A percentile compares a stretch with the other conserved stretches of the same genome.
Evolutionary conservation across 2,888 invertebrate species (phyloP).

Genomic region (Cantharis rufa): DNA sequence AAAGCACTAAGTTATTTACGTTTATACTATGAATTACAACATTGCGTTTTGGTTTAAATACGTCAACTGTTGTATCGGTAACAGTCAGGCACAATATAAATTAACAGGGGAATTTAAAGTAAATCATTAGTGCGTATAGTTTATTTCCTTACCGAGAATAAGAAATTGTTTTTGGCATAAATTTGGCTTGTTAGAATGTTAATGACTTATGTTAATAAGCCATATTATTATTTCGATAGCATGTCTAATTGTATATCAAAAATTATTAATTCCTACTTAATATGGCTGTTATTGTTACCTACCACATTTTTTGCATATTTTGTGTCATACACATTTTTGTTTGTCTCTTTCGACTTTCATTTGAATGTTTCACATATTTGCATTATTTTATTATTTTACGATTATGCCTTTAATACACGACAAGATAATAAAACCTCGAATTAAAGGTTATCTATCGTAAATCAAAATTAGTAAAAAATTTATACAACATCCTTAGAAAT

Average conservation of each 20-base stretch:
- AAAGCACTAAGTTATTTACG: constrained; percentile 34
- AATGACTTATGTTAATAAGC: constrained; percentile 33
- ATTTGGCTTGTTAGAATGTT: constrained; percentile 30
- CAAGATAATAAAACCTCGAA: neutral
- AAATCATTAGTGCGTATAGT: constrained; percentile 33
- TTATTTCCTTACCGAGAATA: constrained; percentile 24
- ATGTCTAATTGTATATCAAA: constrained; percentile 30
- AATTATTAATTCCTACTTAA: constrained; percentile 25
- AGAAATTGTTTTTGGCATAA: constrained; percentile 29
- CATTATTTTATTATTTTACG: neutral
- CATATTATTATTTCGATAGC: constrained; percentile 27
- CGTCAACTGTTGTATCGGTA: constrained; percentile 35
- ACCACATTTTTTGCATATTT: constrained; percentile 17
- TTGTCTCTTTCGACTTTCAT: neutral
- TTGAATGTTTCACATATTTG: neutral
- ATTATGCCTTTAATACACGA: neutral
- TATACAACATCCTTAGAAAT: neutral
- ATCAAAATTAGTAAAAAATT: neutral
- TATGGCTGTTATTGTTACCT: constrained; percentile 16
- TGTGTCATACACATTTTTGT: neutral
- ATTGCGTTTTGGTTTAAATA: constrained; percentile 36
- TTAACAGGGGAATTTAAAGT: constrained; percentile 34
- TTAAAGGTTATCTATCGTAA: neutral
- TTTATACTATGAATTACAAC: constrained; percentile 34
- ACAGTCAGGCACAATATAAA: constrained; percentile 39